A percentile compares a stretch with the other conserved stretches of the same genome.
Conservation (phyloP, 2,797 vertebrate species). For the Sus cebifrons region DNA sequence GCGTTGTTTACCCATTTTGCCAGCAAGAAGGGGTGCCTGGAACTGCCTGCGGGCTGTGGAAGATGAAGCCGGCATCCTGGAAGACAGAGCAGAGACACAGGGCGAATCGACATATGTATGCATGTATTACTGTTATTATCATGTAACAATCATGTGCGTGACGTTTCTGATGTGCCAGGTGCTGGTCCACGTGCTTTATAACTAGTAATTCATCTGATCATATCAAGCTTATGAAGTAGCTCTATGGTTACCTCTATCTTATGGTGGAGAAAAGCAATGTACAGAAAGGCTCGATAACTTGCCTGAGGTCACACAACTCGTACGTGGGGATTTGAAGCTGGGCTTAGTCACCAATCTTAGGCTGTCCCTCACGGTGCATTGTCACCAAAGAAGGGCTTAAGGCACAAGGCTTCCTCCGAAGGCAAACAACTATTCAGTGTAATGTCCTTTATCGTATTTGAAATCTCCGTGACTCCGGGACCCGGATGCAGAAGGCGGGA, state of each 20-base stretch:
- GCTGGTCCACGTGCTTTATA: constrained; percentile 58
- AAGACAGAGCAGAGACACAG: neutral
- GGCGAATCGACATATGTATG: neutral
- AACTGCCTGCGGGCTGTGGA: neutral
- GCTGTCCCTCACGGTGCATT: neutral
- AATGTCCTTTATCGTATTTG: neutral
- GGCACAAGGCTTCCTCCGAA: constrained; percentile 7
- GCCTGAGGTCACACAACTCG: neutral
- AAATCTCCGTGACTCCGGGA: neutral
- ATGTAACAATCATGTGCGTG: neutral
- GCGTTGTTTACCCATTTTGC: constrained; percentile 32
- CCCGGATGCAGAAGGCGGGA: constrained; percentile 64
- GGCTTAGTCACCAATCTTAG: neutral
- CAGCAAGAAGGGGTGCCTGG: neutral
- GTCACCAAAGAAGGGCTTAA: constrained; percentile 1
- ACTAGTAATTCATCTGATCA: constrained; percentile 64
- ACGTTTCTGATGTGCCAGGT: constrained; percentile 34
- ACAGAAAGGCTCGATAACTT: constrained; percentile 35
- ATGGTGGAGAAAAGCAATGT: neutral
- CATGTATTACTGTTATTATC: neutral
- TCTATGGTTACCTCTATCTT: constrained; percentile 20
- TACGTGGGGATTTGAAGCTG: constrained; percentile 6
- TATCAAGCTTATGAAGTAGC: constrained; percentile 10
- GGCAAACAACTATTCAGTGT: neutral
- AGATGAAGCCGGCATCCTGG: neutral